Evolutionary conservation across 2,888 invertebrate genomes (phyloP).

Genomic region (Phalangium opilio): DNA sequence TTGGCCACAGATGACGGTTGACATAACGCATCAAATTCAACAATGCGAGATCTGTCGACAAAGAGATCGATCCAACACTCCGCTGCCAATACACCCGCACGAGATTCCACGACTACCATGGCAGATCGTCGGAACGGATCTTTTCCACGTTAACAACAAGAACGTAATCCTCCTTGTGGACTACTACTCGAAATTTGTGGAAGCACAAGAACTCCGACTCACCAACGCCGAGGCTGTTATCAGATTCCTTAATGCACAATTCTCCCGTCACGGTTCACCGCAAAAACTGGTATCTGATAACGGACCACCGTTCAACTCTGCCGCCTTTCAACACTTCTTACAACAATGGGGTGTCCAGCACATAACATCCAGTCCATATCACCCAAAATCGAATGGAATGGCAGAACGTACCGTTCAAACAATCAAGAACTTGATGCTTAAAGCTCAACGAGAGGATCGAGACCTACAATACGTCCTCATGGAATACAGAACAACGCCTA

Average conservation of each 20-base stretch:
- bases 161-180: background rate
- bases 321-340: background rate
- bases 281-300: background rate
- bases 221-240: background rate
- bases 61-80: background rate
- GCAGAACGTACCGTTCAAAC: slow-evolving; percentile 1
- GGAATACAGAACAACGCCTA: background rate
- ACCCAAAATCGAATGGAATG: slow-evolving; percentile 1
- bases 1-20: slow-evolving; percentile 2
- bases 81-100: background rate
- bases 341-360: background rate
- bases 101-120: background rate
- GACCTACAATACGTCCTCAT: background rate
- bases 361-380: slow-evolving; percentile 1
- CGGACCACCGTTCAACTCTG: background rate
- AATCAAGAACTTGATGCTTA: background rate
- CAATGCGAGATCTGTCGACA: background rate
- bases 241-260: too few relatives aligned
- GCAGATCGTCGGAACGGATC: background rate
- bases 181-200: background rate
- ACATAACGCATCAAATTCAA: background rate
- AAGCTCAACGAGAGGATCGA: background rate
- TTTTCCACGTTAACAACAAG: background rate
- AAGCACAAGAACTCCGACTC: background rate
- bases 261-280: background rate